A percentile compares a stretch with the other conserved stretches of the same genome.
These are phyloP conservation scores for Genyomyrus donnyi DNA, from an alignment of 2,113 vertebrate genomes.

Conservation along the genomic window DNA sequence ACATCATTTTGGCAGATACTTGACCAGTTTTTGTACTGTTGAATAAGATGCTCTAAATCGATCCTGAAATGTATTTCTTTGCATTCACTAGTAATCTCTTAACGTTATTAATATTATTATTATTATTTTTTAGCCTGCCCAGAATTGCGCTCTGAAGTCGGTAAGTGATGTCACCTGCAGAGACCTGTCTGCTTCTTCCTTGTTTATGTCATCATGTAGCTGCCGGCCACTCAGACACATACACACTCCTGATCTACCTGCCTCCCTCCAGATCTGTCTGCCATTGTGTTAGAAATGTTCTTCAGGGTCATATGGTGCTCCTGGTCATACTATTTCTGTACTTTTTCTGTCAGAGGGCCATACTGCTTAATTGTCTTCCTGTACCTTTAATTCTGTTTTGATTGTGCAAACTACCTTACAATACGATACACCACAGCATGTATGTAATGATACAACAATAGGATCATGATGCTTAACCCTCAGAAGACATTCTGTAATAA, in stretches of 20 bases:
- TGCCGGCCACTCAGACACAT: neutral
- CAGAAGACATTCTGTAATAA: too few species aligned
- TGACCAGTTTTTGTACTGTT: neutral
- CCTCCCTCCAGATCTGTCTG: neutral
- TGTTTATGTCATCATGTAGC: neutral
- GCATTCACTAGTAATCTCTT: neutral
- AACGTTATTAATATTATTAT: neutral
- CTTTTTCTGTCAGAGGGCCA: neutral
- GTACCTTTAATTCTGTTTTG: too few species aligned
- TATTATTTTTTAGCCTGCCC: neutral
- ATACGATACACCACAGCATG: too few species aligned
- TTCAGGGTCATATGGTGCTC: neutral
- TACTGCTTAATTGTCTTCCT: neutral
- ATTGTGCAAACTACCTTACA: too few species aligned
- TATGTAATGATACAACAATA: too few species aligned
- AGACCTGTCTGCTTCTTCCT: neutral
- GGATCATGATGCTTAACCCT: too few species aligned
- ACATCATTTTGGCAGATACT: neutral
- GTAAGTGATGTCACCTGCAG: neutral
- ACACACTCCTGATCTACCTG: neutral
- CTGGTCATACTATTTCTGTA: neutral
- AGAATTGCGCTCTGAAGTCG: neutral
- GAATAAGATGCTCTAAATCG: neutral
- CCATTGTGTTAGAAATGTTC: too few species aligned
- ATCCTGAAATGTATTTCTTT: neutral